These are phyloP conservation scores for Cetonia aurata DNA, from an alignment of 2,888 invertebrate species.

Conservation along the genomic window DNA sequence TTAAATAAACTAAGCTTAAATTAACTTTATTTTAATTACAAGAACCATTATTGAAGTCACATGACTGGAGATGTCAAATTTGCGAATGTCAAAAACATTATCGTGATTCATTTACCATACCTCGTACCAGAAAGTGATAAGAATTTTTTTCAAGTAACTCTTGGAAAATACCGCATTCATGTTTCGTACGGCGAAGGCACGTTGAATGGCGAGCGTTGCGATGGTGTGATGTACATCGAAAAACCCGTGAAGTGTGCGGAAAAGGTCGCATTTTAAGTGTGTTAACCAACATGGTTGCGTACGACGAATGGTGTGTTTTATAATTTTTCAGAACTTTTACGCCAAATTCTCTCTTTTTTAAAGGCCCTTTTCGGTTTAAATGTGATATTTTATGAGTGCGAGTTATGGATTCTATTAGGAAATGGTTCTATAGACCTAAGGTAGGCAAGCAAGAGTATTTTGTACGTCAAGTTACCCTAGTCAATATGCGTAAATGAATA, in stretches of 20 bases:
- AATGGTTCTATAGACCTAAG: slow-evolving; percentile 57
- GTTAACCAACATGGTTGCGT: slow-evolving; percentile 46
- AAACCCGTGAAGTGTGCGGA: slow-evolving; percentile 37
- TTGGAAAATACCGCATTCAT: slow-evolving; percentile 22
- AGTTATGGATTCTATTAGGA: slow-evolving; percentile 54
- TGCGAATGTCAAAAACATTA: slow-evolving; percentile 40
- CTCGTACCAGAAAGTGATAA: slow-evolving; percentile 32
- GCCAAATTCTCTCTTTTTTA: slow-evolving; percentile 33
- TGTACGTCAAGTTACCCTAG: background rate
- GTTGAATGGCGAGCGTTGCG: slow-evolving; percentile 14
- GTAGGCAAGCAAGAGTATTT: slow-evolving; percentile 44
- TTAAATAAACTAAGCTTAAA: background rate
- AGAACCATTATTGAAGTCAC: slow-evolving; percentile 18
- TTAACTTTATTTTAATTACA: background rate
- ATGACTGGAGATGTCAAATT: slow-evolving; percentile 41
- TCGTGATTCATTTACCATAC: slow-evolving; percentile 43
- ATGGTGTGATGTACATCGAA: slow-evolving; percentile 30
- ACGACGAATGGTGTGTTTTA: slow-evolving; percentile 39
- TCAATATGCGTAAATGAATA: too few species aligned
- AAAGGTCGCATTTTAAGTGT: slow-evolving; percentile 42
- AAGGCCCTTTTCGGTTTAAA: slow-evolving; percentile 39
- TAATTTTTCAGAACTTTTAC: slow-evolving; percentile 37
- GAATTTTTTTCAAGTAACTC: slow-evolving; percentile 21
- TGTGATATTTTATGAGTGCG: slow-evolving; percentile 36
- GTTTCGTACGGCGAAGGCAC: slow-evolving; percentile 26